phyloP scores from a whole-genome alignment of 2,113 vertebrate genomes.

The Formicarius rufipectus region DNA sequence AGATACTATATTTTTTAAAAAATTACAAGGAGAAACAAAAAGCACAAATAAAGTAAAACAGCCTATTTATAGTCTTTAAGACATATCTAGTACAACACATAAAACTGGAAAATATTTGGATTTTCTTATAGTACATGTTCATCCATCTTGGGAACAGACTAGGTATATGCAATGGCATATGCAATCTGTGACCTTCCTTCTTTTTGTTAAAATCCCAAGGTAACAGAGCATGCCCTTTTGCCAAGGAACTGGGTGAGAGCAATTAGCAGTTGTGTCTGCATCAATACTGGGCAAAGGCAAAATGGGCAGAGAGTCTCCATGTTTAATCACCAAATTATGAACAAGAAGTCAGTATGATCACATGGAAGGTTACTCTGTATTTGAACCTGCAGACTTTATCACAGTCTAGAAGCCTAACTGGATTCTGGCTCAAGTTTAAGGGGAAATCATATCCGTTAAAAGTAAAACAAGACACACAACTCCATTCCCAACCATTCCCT shows the following conservation, averaged over 20 bases:
- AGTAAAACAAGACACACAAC: neutral
- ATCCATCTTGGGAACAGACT: neutral
- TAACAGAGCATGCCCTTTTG: neutral
- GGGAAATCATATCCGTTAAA: neutral
- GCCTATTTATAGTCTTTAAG: neutral
- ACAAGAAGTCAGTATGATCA: neutral
- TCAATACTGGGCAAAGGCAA: neutral
- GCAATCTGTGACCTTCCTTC: neutral
- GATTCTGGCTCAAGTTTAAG: neutral
- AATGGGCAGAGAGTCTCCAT: neutral
- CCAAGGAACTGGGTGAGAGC: neutral
- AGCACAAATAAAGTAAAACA: neutral
- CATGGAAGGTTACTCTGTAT: neutral
- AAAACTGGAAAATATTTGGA: neutral
- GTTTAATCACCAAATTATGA: neutral
- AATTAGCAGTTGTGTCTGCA: neutral
- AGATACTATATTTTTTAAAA: neutral
- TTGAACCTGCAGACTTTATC: neutral
- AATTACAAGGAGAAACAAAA: neutral
- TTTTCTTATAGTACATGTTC: neutral
- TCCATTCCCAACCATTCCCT: fast-evolving
- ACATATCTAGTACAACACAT: neutral
- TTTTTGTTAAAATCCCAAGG: neutral
- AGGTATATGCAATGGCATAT: neutral
- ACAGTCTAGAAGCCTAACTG: neutral